Conservation (phyloP, 1,140 invertebrate species). For the Sinella curviseta region DNA sequence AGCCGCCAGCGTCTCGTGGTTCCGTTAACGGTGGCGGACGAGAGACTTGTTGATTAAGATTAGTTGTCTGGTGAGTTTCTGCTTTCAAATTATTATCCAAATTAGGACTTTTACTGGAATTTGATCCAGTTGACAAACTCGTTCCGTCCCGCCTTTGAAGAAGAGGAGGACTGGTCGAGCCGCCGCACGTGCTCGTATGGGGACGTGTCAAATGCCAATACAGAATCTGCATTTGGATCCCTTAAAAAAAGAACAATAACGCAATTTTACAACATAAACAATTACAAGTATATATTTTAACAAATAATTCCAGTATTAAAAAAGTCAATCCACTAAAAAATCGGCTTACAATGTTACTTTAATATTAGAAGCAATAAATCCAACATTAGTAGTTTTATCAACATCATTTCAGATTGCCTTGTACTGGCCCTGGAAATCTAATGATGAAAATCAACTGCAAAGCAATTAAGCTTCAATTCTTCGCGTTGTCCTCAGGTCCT, state of each 20-base stretch:
- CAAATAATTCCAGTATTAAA: background rate
- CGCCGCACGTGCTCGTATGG: slow-evolving; percentile 14
- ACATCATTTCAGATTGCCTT: background rate
- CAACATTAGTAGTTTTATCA: background rate
- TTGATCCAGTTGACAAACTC: background rate
- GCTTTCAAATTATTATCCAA: background rate
- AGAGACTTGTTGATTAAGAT: background rate
- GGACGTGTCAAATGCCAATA: slow-evolving; percentile 30
- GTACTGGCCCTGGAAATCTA: no score
- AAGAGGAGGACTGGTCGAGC: slow-evolving; percentile 23
- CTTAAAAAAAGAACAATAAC: background rate
- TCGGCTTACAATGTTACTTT: slow-evolving; percentile 9
- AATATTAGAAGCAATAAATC: slow-evolving; percentile 5
- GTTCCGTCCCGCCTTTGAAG: slow-evolving; percentile 26
- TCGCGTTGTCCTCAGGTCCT: no score
- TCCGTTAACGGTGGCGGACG: background rate
- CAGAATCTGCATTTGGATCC: slow-evolving; percentile 39
- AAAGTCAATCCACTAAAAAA: background rate
- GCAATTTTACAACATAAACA: background rate
- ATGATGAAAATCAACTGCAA: no score
- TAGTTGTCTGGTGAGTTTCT: background rate
- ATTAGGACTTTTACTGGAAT: background rate
- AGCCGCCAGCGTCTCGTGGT: background rate
- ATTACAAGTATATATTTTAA: background rate
- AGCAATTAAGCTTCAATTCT: no score